Evolutionary conservation across 2,888 invertebrate species (phyloP).

Genomic region (Patella pellucida): DNA sequence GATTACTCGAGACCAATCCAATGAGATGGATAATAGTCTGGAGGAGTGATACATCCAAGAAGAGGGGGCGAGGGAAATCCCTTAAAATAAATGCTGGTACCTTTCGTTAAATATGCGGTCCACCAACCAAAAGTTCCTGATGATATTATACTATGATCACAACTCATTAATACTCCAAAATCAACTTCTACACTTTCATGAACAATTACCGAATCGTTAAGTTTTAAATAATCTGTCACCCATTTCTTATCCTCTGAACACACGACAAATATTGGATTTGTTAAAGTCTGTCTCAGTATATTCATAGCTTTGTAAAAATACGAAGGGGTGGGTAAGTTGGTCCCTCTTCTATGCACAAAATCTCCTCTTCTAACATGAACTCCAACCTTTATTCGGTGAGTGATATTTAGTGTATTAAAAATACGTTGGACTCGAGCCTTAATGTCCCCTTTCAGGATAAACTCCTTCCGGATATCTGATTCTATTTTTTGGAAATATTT

Average conservation of each 20-base stretch:
- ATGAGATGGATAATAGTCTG: too few species aligned
- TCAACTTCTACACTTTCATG: constrained; percentile 60
- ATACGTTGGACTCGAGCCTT: constrained; percentile 30
- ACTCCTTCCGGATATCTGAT: constrained; percentile 40
- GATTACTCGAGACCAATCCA: too few species aligned
- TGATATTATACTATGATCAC: constrained; percentile 66
- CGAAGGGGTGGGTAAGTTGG: constrained; percentile 61
- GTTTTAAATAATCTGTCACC: constrained; percentile 51
- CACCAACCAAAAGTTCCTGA: constrained; percentile 72
- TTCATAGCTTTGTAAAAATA: constrained; percentile 65
- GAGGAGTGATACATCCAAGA: too few species aligned
- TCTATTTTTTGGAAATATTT: constrained; percentile 52
- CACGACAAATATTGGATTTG: constrained; percentile 66
- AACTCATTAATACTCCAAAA: constrained; percentile 62
- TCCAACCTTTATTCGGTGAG: constrained; percentile 45
- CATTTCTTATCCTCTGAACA: constrained; percentile 68
- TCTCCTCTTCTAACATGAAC: constrained; percentile 71
- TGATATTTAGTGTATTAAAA: constrained; percentile 26
- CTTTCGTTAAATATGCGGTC: constrained; percentile 67
- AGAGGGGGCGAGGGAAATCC: too few species aligned
- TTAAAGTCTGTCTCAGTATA: constrained; percentile 50
- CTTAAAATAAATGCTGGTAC: constrained; percentile 25
- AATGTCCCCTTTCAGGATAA: too few species aligned
- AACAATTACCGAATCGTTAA: constrained; percentile 41
- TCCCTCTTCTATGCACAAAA: constrained; percentile 65